Percentiles rank a stretch among this genome's conserved stretches.
Evolutionary conservation across 2,113 vertebrate genomes (phyloP).

Genomic region (Mesoclemmys tuberculata): DNA sequence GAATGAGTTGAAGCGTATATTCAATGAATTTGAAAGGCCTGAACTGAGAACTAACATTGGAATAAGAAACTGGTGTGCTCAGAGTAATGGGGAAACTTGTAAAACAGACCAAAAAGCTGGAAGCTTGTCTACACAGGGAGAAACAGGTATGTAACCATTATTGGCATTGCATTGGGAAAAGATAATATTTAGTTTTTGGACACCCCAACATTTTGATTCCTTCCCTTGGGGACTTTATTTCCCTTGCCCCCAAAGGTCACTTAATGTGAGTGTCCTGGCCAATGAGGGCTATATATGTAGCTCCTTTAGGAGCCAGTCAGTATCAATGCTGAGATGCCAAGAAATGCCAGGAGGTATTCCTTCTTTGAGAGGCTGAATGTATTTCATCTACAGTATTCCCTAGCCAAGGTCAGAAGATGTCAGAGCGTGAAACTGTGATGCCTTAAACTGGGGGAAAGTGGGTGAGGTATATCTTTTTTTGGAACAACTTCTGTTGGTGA

Average conservation of each 20-base stretch:
- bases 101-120: constrained; percentile 67
- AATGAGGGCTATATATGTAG: not conserved
- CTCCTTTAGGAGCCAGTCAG: not conserved
- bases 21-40: constrained; percentile 83
- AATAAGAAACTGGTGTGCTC: constrained; percentile 81
- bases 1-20: constrained; percentile 82
- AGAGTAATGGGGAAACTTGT: constrained; percentile 76
- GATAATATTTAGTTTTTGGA: not conserved
- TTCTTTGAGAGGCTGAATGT: not conserved
- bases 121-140: constrained; percentile 63
- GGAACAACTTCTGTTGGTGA: not conserved
- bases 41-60: constrained; percentile 71
- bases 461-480: not conserved
- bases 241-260: not conserved
- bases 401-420: not conserved
- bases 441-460: not conserved
- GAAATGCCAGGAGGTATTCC: not conserved
- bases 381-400: not conserved
- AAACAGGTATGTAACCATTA: constrained; percentile 67
- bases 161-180: not conserved
- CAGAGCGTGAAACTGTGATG: not conserved
- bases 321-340: not conserved
- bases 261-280: not conserved
- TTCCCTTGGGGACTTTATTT: not conserved
- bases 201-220: not conserved